A percentile compares a stretch with the other conserved stretches of the same genome.
These are phyloP conservation scores for Urocyon cinereoargenteus DNA, from an alignment of 2,797 vertebrate genomes.

Conservation along the genomic window DNA sequence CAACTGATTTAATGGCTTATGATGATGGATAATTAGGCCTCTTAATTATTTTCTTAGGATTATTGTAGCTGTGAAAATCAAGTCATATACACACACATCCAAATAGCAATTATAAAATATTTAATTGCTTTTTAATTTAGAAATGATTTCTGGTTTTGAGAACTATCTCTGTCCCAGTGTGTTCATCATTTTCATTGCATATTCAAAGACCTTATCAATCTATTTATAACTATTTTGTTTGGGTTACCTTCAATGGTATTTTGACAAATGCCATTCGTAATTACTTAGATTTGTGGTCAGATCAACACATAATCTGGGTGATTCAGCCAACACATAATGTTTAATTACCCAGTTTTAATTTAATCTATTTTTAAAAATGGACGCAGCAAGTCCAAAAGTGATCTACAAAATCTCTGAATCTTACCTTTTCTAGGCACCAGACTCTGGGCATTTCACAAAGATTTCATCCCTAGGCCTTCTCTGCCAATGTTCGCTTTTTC, in stretches of 20 bases:
- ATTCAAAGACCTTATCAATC: neutral
- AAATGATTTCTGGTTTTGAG: conserved; percentile 58
- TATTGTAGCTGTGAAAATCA: conserved; percentile 51
- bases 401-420: neutral
- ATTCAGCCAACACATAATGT: neutral
- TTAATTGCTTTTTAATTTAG: conserved; percentile 72
- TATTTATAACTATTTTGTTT: neutral
- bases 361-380: neutral
- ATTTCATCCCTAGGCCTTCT: neutral
- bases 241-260: neutral
- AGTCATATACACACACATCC: neutral
- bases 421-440: neutral
- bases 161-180: neutral
- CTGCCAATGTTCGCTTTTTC: neutral
- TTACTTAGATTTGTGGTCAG: neutral
- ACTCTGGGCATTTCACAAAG: neutral
- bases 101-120: conserved; percentile 47
- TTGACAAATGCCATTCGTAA: conserved; percentile 2
- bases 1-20: conserved; percentile 51
- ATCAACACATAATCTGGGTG: neutral
- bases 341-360: conserved; percentile 40
- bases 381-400: neutral
- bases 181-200: neutral
- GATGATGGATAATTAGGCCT: conserved; percentile 56
- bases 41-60: conserved; percentile 65